Conservation (phyloP, 2,113 vertebrate species). For the Pantherophis guttatus region DNA sequence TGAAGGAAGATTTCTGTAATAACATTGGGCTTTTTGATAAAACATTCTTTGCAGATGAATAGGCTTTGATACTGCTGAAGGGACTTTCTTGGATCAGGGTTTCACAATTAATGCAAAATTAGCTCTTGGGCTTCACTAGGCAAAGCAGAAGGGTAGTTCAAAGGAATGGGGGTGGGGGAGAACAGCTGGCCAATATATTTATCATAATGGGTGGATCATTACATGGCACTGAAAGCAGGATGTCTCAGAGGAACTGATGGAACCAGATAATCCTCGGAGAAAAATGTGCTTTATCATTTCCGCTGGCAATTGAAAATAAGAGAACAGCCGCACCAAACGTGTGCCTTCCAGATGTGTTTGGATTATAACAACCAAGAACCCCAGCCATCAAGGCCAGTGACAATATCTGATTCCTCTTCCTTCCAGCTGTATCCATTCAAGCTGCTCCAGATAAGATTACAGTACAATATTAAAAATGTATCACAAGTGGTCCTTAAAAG, state of each 20-base stretch:
- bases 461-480: background rate
- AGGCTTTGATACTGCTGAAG: slow-evolving; percentile 39
- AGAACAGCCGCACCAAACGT: background rate
- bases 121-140: background rate
- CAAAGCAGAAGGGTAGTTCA: slow-evolving; percentile 32
- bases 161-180: slow-evolving; percentile 4
- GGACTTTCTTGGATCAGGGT: slow-evolving; percentile 21
- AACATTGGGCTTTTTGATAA: slow-evolving; percentile 32
- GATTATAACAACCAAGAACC: background rate
- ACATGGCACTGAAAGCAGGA: background rate
- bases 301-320: background rate
- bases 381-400: background rate
- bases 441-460: background rate
- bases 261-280: background rate
- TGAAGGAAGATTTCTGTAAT: slow-evolving; percentile 41
- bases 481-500: background rate
- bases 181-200: background rate
- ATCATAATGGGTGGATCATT: background rate
- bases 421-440: background rate
- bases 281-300: background rate
- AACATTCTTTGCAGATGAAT: slow-evolving; percentile 26
- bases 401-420: background rate
- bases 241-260: background rate
- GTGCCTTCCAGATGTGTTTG: background rate
- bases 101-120: slow-evolving; percentile 51